Conservation (phyloP, 2,113 vertebrate species). For the human region GRCh38 chr3:105021501-105022000, state of each 20-base stretch:
- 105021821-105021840: not conserved
- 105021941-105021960: not conserved
- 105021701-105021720: not conserved
- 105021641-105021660: not conserved
- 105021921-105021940: not conserved
- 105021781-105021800: not conserved
- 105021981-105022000: not conserved
- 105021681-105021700: not conserved
- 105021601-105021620: not conserved
- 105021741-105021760: not conserved
- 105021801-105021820: fast-evolving
- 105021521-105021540: not conserved
- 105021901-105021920: not conserved
- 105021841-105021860: not conserved
- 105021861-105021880: not conserved
- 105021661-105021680: not conserved
- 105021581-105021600: not conserved
- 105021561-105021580: not conserved
- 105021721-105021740: not conserved
- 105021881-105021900: not conserved
- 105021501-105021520: not conserved
- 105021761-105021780: not conserved
- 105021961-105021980: not conserved
- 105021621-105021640: not conserved
- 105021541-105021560: not conserved